These are phyloP conservation scores for Acridotheres tristis DNA, from an alignment of 2,797 vertebrate species.

Conservation along the genomic window DNA sequence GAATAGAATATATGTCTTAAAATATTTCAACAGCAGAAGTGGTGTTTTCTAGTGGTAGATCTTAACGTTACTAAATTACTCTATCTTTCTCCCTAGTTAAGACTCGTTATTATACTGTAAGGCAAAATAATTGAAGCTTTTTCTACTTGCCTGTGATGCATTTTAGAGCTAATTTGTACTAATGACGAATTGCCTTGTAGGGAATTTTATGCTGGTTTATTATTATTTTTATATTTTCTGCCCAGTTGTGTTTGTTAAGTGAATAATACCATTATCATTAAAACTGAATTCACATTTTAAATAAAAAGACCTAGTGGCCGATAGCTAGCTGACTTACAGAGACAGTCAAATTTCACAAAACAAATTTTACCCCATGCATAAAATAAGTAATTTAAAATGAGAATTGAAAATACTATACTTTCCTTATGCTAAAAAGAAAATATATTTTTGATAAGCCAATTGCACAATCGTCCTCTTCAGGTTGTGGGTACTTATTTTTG, in stretches of 20 bases:
- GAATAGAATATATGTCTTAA: conserved; percentile 79
- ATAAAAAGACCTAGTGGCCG: conserved; percentile 55
- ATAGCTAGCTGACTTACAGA: conserved; percentile 37
- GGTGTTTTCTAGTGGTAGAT: conserved; percentile 68
- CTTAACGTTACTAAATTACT: conserved; percentile 76
- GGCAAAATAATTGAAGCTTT: conserved; percentile 68
- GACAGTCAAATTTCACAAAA: conserved; percentile 29
- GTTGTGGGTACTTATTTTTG: neutral
- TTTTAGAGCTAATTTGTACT: conserved; percentile 75
- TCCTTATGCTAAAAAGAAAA: neutral
- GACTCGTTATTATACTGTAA: conserved; percentile 46
- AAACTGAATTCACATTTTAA: conserved; percentile 65
- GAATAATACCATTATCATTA: conserved; percentile 55
- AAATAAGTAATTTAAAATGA: neutral
- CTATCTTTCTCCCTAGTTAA: conserved; percentile 60
- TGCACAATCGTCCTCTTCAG: neutral
- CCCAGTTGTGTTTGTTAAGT: conserved; percentile 54
- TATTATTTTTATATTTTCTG: conserved; percentile 70
- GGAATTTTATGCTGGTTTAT: conserved; percentile 63
- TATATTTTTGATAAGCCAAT: neutral
- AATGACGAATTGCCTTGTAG: conserved; percentile 84
- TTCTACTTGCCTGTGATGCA: conserved; percentile 64
- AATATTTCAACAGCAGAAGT: conserved; percentile 79
- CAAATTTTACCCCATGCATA: neutral
- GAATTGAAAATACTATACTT: neutral